These are phyloP conservation scores for Brachionus asplanchnoidis DNA, from an alignment of 1,140 invertebrate genomes.

Conservation along the genomic window DNA sequence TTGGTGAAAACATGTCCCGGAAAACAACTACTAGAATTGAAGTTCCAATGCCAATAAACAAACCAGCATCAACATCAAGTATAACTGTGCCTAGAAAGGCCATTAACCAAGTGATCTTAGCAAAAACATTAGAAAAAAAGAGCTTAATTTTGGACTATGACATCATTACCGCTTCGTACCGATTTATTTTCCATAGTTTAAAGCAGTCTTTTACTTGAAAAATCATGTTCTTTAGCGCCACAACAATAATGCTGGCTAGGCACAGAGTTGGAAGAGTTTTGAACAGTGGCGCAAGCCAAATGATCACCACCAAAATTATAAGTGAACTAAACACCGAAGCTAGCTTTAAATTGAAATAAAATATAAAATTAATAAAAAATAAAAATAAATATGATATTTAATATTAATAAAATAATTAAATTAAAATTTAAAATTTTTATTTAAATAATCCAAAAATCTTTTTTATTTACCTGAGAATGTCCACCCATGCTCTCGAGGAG, in stretches of 20 bases:
- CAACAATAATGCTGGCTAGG: constrained; percentile 52
- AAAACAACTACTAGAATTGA: background rate
- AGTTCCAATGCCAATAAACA: constrained; percentile 29
- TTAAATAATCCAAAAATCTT: background rate
- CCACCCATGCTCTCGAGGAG: constrained; percentile 47
- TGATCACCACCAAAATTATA: constrained; percentile 59
- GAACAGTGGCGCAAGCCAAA: constrained; percentile 58
- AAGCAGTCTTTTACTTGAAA: constrained; percentile 60
- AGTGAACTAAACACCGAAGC: constrained; percentile 28
- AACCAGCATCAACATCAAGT: constrained; percentile 40
- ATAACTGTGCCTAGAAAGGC: constrained; percentile 25
- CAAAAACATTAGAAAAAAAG: background rate
- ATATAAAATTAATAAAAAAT: no score
- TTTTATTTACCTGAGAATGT: constrained; percentile 45
- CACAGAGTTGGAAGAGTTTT: constrained; percentile 57
- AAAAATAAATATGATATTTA: no score
- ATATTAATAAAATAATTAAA: no score
- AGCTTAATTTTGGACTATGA: background rate
- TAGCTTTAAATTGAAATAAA: no score
- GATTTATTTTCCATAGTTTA: constrained; percentile 71
- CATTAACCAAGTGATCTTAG: constrained; percentile 47
- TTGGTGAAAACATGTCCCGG: constrained; percentile 1
- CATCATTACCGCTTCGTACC: constrained; percentile 63
- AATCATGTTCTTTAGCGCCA: constrained; percentile 51
- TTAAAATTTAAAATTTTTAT: background rate